Evolutionary conservation across 2,113 vertebrate genomes (phyloP).

Genomic region (Spizaetus ornatus): DNA sequence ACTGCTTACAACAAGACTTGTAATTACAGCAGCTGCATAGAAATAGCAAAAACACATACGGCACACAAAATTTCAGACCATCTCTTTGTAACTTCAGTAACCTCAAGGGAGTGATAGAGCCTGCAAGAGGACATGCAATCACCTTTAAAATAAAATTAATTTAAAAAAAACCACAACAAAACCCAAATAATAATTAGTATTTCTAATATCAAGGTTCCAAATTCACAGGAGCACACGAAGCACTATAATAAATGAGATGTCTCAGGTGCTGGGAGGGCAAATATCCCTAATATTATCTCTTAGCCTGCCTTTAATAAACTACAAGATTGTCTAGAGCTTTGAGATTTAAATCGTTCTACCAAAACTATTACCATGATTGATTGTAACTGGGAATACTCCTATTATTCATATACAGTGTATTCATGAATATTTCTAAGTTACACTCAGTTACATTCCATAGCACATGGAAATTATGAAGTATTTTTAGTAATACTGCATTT

Average conservation of each 20-base stretch:
- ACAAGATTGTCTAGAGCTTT: background rate
- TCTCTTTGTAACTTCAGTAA: background rate
- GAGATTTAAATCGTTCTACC: background rate
- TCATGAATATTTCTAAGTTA: background rate
- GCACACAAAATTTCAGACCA: background rate
- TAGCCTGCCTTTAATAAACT: background rate
- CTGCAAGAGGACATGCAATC: background rate
- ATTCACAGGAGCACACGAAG: background rate
- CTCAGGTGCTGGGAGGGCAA: background rate
- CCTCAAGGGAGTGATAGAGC: background rate
- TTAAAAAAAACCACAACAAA: accelerated
- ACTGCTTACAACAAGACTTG: background rate
- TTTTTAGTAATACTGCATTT: background rate
- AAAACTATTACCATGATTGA: background rate
- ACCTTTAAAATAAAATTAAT: background rate
- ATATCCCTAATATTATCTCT: background rate
- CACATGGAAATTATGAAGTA: background rate
- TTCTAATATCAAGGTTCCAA: background rate
- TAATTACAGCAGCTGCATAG: background rate
- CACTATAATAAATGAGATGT: background rate
- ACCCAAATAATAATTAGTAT: background rate
- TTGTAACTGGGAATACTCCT: background rate
- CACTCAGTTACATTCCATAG: background rate
- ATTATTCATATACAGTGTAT: background rate
- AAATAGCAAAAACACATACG: background rate